Evolutionary conservation across 2,888 invertebrate species (phyloP).

Genomic region (Tiphia femorata): DNA sequence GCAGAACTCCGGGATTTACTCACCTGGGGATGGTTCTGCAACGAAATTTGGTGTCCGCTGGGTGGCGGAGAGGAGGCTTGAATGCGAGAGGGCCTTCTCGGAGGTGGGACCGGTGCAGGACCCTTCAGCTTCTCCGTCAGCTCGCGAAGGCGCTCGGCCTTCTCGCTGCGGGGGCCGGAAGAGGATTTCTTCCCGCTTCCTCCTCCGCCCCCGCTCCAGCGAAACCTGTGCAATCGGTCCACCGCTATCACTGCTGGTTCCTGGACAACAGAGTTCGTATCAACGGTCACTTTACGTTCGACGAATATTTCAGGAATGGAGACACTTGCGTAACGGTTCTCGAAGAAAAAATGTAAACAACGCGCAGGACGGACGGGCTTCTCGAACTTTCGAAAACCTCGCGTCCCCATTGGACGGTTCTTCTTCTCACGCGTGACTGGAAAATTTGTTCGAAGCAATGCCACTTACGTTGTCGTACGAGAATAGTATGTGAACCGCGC

Average conservation of each 20-base stretch:
- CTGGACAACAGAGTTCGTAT: conserved; percentile 33
- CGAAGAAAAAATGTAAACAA: not conserved
- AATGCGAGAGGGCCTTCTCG: conserved; percentile 61
- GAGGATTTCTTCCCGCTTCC: conserved; percentile 62
- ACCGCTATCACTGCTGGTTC: conserved; percentile 75
- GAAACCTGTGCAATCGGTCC: conserved; percentile 86
- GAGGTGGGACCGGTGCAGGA: conserved; percentile 67
- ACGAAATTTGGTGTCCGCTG: conserved; percentile 49
- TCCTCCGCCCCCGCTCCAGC: conserved; percentile 69
- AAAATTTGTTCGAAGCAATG: no score
- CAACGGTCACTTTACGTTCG: not conserved
- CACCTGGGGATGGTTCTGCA: conserved; percentile 71
- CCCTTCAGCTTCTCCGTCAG: conserved; percentile 84
- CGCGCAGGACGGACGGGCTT: no score
- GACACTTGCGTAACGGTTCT: not conserved
- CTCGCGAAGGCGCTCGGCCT: conserved; percentile 80
- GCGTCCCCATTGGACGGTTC: no score
- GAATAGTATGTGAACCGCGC: no score
- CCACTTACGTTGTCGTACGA: no score
- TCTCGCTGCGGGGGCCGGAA: conserved; percentile 72
- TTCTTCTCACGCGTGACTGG: no score
- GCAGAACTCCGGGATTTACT: conserved; percentile 48
- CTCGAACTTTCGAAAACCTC: no score
- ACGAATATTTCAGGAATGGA: not conserved
- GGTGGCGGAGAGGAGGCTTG: conserved; percentile 63